Evolutionary conservation across 2,797 vertebrate species (phyloP).

Genomic region (Enteromius fasciolatus): DNA sequence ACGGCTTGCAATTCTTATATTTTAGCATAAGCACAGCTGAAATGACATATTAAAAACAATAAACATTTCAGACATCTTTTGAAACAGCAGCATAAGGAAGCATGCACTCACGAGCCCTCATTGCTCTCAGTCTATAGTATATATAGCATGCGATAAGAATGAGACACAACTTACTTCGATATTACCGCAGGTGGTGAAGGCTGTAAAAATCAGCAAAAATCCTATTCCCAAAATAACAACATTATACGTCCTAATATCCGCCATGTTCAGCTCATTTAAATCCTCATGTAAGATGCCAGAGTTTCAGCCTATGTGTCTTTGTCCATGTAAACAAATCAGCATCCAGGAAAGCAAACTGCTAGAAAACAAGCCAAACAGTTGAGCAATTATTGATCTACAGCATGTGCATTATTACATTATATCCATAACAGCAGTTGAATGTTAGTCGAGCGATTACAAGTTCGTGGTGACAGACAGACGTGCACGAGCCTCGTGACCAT

Average conservation of each 20-base stretch:
- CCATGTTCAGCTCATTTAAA: slow-evolving; percentile 66
- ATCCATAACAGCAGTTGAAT: not conserved
- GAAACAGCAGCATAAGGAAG: not conserved
- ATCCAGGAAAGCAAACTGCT: not conserved
- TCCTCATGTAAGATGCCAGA: slow-evolving; percentile 1
- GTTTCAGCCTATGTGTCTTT: not conserved
- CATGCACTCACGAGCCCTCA: not conserved
- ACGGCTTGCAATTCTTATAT: not conserved
- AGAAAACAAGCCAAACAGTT: not conserved
- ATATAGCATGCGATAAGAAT: not conserved
- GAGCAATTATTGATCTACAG: not conserved
- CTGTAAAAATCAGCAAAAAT: slow-evolving; percentile 81
- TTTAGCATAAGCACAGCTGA: not conserved
- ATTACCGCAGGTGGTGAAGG: slow-evolving; percentile 84
- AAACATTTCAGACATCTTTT: not conserved
- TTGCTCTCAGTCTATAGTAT: not conserved
- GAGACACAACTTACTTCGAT: slow-evolving; percentile 75
- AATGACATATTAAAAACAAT: not conserved
- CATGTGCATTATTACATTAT: not conserved
- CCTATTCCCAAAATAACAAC: slow-evolving; percentile 80
- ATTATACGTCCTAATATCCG: slow-evolving; percentile 77
- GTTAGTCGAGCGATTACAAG: not conserved
- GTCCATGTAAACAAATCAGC: slow-evolving; percentile 6
- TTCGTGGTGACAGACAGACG: slow-evolving; percentile 14
- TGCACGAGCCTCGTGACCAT: slow-evolving; percentile 38